Percentiles rank a stretch among this genome's conserved stretches.
phyloP scores from a whole-genome alignment of 2,888 invertebrate genomes.

The Pollenia griseotomentosa region DNA sequence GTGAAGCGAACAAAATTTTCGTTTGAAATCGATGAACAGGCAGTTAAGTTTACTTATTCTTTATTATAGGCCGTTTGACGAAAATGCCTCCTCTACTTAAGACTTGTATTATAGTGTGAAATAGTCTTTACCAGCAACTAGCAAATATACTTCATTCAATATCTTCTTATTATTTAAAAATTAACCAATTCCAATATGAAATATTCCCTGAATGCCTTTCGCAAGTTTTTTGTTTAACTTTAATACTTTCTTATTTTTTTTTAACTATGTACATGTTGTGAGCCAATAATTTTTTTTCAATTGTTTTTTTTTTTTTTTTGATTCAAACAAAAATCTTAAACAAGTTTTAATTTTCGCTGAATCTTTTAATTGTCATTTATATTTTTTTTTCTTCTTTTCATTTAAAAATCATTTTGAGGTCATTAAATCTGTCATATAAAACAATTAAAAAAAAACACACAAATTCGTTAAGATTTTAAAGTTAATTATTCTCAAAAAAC shows the following conservation, averaged over 20 bases:
- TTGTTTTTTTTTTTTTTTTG: constrained; percentile 22
- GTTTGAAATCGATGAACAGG: too few species aligned
- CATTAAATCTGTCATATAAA: constrained; percentile 37
- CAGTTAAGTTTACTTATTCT: too few species aligned
- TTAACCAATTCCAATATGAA: too few species aligned
- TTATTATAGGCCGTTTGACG: too few species aligned
- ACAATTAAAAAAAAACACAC: background rate
- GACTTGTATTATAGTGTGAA: too few species aligned
- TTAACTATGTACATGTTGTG: background rate
- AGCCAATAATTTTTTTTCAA: constrained; percentile 38
- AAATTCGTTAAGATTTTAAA: background rate
- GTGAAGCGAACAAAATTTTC: too few species aligned
- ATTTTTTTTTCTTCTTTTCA: constrained; percentile 32
- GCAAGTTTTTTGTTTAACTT: background rate
- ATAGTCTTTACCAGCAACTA: too few species aligned
- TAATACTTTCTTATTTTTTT: background rate
- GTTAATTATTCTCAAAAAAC: background rate
- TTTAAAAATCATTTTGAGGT: constrained; percentile 50
- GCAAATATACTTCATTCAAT: too few species aligned
- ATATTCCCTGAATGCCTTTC: too few species aligned
- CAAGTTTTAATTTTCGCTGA: constrained; percentile 17
- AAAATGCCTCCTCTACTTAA: too few species aligned
- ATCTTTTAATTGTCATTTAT: constrained; percentile 42
- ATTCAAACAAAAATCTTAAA: constrained; percentile 24
- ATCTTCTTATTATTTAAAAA: too few species aligned